phyloP scores from a whole-genome alignment of 2,888 invertebrate species.

The Drosophila tripunctata region DNA sequence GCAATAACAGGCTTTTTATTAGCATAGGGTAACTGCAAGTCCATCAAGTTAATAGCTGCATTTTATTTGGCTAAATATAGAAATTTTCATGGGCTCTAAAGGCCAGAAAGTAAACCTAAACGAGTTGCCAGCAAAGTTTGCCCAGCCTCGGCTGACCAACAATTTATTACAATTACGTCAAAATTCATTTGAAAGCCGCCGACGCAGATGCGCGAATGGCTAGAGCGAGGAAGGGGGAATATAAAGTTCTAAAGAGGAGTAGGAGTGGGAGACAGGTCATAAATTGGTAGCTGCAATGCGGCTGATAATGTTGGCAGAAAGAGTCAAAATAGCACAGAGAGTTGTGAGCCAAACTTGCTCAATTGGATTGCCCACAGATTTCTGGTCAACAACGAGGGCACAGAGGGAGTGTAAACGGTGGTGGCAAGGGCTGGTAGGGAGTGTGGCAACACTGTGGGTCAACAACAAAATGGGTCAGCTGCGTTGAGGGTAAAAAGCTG shows the following conservation, averaged over 20 bases:
- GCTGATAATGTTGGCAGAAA: slow-evolving; percentile 64
- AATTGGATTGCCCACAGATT: slow-evolving; percentile 66
- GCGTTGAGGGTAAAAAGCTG: slow-evolving; percentile 9
- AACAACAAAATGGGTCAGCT: slow-evolving; percentile 67
- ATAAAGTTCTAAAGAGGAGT: too few species aligned
- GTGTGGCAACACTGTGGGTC: slow-evolving; percentile 48
- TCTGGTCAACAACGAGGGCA: slow-evolving; percentile 34
- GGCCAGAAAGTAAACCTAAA: slow-evolving; percentile 13
- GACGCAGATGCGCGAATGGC: slow-evolving; percentile 27
- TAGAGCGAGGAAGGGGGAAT: not conserved
- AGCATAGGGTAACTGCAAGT: slow-evolving; percentile 1
- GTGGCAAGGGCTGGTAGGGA: not conserved
- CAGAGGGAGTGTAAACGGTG: not conserved
- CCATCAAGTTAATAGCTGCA: not conserved
- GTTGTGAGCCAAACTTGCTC: slow-evolving; percentile 39
- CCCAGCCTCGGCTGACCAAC: slow-evolving; percentile 63
- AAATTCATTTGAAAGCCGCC: slow-evolving; percentile 72
- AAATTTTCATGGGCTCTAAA: slow-evolving; percentile 30
- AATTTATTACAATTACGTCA: slow-evolving; percentile 81
- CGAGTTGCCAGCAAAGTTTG: slow-evolving; percentile 42
- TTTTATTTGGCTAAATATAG: slow-evolving; percentile 19
- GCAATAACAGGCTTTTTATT: too few species aligned
- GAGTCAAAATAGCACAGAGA: slow-evolving; percentile 9
- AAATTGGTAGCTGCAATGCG: slow-evolving; percentile 77
- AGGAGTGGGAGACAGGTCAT: slow-evolving; percentile 43